Evolutionary conservation across 2,888 invertebrate species (phyloP), one percentile per base, ranked within the genome.

Genomic region (Parnassius smintheus): DNA sequence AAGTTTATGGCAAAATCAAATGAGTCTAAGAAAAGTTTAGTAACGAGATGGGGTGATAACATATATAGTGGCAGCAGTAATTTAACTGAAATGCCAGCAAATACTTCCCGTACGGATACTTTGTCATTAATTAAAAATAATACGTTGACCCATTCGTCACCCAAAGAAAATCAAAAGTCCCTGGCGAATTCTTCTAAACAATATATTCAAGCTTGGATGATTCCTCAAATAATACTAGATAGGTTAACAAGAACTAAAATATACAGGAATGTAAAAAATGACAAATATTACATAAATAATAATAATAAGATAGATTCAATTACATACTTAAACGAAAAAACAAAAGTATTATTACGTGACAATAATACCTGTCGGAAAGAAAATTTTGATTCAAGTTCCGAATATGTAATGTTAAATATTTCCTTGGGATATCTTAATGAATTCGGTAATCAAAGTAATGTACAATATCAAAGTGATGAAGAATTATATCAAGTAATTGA

Each of bases 191-290:
- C 83, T 56, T 70, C 79, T n/a, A 78, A 81, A 66, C 73, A 72
- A 68, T 76, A 83, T 46, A 74, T 89, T 63, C 78, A 88, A 78
- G 85, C 88, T 2, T 90, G 86, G 83, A 88, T 90, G 88, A 74
- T 89, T 46, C 82, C 86, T 18, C 76, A 75, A 63, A 82, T 77
- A 3, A 74, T 85, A 22, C 67, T 69, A 12, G 74, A 81, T 54
- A 72, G 61, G 42, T 69, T 70, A 56, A 61, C 71, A 11, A 73
- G 76, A 44, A 44, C 57, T 0, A 61, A 68, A 61, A 44, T 65
- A 3, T 70, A 67, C 50, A 67, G 51, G 45, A 62, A 56, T 62
- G 61, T 68, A 51, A 67, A 70, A 13, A 65, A 65, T 44, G 59
- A 68, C 1, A 65, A 64, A 35, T 72, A 70, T 57, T 64, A 70